phyloP scores from a whole-genome alignment of 2,888 invertebrate species.

The Philaethria dido region DNA sequence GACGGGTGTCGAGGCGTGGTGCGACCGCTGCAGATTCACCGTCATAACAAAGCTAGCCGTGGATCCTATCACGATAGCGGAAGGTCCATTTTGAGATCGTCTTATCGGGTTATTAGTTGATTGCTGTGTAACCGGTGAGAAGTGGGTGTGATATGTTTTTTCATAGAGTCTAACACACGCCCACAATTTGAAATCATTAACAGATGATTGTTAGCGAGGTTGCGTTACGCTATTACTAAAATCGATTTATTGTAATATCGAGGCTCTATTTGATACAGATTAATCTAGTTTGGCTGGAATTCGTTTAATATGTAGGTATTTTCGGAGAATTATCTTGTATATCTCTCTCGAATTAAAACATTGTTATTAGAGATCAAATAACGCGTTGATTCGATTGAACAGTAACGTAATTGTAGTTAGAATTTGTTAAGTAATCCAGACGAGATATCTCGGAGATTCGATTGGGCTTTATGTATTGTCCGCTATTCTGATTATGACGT shows the following conservation, averaged over 20 bases:
- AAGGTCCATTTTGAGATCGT: constrained; percentile 57
- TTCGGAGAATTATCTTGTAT: constrained; percentile 27
- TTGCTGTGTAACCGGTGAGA: constrained; percentile 63
- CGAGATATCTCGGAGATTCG: constrained; percentile 76
- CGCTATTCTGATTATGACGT: constrained; percentile 75
- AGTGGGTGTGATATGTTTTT: constrained; percentile 82
- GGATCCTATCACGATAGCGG: constrained; percentile 55
- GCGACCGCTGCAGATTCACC: constrained; percentile 58
- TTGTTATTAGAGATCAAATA: constrained; percentile 65
- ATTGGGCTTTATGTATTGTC: constrained; percentile 72
- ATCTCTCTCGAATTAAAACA: constrained; percentile 58
- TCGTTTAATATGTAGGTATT: constrained; percentile 18
- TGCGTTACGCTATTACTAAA: constrained; percentile 61
- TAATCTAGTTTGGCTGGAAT: constrained; percentile 48
- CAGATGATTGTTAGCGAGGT: constrained; percentile 53
- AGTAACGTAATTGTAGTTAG: constrained; percentile 76
- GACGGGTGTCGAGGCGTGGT: constrained; percentile 83
- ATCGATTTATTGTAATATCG: constrained; percentile 25
- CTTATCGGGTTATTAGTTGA: constrained; percentile 53
- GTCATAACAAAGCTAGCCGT: constrained; percentile 45
- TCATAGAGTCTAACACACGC: constrained; percentile 68
- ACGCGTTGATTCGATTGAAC: constrained; percentile 58
- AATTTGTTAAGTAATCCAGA: constrained; percentile 77
- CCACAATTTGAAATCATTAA: constrained; percentile 70
- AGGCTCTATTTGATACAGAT: neutral